Evolutionary conservation across 1,140 invertebrate genomes (phyloP).

Genomic region (Cardiocondyla obscurior): DNA sequence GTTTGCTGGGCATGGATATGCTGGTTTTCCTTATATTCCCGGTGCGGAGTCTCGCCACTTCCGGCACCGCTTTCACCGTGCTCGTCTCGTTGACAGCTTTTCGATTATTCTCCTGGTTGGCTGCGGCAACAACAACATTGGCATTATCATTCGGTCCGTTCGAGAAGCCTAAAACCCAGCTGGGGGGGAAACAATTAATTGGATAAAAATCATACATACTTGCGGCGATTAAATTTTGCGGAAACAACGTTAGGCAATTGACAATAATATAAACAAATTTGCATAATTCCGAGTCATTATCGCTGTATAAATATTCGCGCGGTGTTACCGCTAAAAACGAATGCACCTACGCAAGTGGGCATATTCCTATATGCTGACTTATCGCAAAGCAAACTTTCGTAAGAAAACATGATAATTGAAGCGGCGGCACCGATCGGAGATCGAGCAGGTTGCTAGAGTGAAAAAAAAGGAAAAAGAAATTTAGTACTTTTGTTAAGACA

Average conservation of each 20-base stretch:
- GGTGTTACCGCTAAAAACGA: not conserved
- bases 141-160: not conserved
- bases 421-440: not conserved
- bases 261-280: constrained; percentile 1
- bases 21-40: constrained; percentile 66
- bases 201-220: not conserved
- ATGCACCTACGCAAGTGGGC: not conserved
- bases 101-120: not conserved
- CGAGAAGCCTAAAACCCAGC: constrained; percentile 10
- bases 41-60: not conserved
- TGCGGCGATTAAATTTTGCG: not conserved
- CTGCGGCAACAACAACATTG: not conserved
- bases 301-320: constrained; percentile 3
- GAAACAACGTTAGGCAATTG: not conserved
- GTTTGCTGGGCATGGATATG: constrained; percentile 78
- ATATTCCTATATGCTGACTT: constrained; percentile 10
- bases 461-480: constrained; percentile 8
- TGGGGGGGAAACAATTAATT: not conserved
- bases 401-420: constrained; percentile 39
- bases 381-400: constrained; percentile 37
- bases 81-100: not conserved
- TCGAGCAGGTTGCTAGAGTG: constrained; percentile 1
- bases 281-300: not conserved
- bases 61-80: not conserved
- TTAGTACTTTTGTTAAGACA: not conserved